Evolutionary conservation across 1,140 invertebrate species (phyloP), one percentile per base, ranked within the genome.

Genomic region (Nixonia krombeini): DNA sequence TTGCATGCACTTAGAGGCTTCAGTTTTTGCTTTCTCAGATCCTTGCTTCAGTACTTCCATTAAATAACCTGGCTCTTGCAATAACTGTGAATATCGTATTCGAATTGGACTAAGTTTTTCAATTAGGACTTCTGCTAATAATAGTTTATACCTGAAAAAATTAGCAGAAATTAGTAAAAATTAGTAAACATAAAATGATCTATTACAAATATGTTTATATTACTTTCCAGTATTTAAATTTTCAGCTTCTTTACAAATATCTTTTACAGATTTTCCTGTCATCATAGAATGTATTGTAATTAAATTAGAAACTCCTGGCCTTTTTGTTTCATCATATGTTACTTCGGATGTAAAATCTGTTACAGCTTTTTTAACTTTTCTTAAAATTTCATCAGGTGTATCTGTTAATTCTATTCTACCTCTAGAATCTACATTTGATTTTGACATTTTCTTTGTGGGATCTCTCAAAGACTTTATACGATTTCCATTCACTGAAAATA

Each of bases 391-490:
- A 25, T 97, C 94, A 0, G 94, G 90, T 0, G 87, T 75, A 82
- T 99, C 97, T 13, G 85, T 90, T 1, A 99, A 78, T 45, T 93
- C 88, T 38, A 99, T 94, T 46, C 92, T 86, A 57, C 92, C 92
- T 74, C 90, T 93, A 0, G 87, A 72, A 86, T 96, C 91, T 0
- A 84, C 63, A 68, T 96, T 93, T 0, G 97, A 99, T 86, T 99
- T 99, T 4, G 97, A 99, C 98, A 99, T 99, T 87, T 99, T 99
- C 74, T 94, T 93, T 0, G 75, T 74, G 0, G 97, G 94, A 75
- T 96, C 90, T 26, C 93, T 86, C 9, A 98, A 82, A 79, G 94
- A 97, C 74, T 90, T 90, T 12, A 98, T 85, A 29, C 93, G 86
- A 55, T 87, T 87, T 18, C 86, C 85, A 26, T 87, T 86, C 13